Evolutionary conservation across 2,888 invertebrate genomes (phyloP).

Genomic region (Drosophila siamana): DNA sequence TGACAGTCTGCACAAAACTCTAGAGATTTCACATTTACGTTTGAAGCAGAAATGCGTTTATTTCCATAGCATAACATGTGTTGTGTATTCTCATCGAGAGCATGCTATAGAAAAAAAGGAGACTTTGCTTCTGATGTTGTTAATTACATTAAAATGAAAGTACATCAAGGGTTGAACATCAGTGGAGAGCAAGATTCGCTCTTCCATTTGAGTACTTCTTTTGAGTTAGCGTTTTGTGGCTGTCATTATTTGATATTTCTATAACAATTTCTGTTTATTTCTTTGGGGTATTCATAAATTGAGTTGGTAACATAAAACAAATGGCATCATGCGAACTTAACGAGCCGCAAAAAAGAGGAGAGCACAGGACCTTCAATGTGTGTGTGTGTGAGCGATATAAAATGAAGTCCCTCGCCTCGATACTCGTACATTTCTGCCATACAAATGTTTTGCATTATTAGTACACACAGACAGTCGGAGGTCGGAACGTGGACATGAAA

Average conservation of each 20-base stretch:
- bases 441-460: constrained; percentile 76
- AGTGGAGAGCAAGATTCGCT: neutral
- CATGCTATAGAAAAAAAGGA: neutral
- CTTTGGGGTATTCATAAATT: constrained; percentile 65
- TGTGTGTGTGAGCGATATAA: constrained; percentile 42
- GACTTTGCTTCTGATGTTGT: neutral
- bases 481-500: constrained; percentile 3
- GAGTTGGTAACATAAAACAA: constrained; percentile 70
- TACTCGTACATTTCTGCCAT: constrained; percentile 40
- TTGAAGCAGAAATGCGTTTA: neutral
- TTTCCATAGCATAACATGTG: neutral
- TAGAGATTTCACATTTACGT: neutral
- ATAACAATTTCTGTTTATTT: constrained; percentile 26
- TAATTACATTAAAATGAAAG: neutral
- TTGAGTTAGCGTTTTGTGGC: neutral
- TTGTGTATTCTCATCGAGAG: neutral
- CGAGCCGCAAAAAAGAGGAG: constrained; percentile 59
- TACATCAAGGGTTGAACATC: neutral
- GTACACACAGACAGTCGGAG: constrained; percentile 21
- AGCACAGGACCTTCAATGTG: constrained; percentile 20
- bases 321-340: constrained; percentile 69
- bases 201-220: neutral
- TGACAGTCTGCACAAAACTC: neutral
- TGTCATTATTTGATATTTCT: constrained; percentile 14
- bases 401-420: constrained; percentile 51